Evolutionary conservation across 2,113 vertebrate species (phyloP).

Genomic region (Pogonocichla stellata): DNA sequence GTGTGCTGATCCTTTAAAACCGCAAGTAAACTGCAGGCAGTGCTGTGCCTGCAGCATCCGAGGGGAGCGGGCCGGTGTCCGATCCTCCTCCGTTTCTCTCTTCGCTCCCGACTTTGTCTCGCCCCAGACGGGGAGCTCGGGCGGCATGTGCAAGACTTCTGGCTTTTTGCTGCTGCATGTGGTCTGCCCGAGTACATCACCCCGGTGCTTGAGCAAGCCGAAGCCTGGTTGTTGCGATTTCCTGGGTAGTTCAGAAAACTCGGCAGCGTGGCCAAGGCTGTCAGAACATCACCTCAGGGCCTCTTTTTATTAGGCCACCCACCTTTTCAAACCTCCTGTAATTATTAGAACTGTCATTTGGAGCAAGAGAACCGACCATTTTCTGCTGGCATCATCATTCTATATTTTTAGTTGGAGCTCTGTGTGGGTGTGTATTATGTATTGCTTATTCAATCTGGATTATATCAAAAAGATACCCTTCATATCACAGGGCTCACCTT

Average conservation of each 20-base stretch:
- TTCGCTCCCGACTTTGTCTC: background rate
- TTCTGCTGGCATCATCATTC: background rate
- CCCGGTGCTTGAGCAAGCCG: background rate
- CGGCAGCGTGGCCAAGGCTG: background rate
- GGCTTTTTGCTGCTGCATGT: background rate
- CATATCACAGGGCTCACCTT: background rate
- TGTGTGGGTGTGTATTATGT: background rate
- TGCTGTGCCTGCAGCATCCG: background rate
- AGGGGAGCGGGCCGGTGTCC: background rate
- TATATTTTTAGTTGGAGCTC: background rate
- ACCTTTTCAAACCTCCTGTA: slow-evolving; percentile 3
- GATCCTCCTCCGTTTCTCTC: background rate
- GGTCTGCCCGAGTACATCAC: background rate
- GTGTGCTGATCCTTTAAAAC: background rate
- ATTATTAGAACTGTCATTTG: slow-evolving; percentile 21
- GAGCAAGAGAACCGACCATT: background rate
- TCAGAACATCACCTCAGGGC: slow-evolving; percentile 14
- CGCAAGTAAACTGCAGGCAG: background rate
- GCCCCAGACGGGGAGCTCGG: background rate
- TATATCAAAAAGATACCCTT: background rate
- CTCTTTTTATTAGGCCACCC: slow-evolving; percentile 42
- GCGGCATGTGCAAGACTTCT: background rate
- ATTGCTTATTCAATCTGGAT: background rate
- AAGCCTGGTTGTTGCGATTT: background rate
- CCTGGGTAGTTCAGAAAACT: background rate